Conservation (phyloP, 2,888 invertebrate genomes). For the Hoplodrina blanda region DNA sequence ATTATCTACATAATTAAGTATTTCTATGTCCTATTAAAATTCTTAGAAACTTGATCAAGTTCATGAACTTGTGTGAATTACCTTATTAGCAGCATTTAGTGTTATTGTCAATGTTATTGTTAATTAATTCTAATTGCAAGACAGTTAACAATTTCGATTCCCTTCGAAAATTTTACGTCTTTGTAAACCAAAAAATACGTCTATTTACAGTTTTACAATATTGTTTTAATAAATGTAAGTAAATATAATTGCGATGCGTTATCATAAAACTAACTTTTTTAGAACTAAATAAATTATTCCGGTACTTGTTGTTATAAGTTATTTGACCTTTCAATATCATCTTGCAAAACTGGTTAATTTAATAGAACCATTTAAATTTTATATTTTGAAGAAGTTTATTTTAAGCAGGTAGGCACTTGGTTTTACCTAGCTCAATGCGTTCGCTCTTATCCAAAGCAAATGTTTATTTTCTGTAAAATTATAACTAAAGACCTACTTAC, state of each 20-base stretch:
- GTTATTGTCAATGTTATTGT: not conserved
- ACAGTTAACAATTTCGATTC: not conserved
- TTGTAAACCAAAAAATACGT: not conserved
- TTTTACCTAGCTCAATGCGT: not conserved
- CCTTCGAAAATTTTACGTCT: not conserved
- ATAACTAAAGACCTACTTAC: constrained; percentile 89
- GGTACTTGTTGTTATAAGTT: not conserved
- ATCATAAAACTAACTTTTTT: constrained; percentile 1
- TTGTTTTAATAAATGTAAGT: not conserved
- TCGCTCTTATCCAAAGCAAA: not conserved
- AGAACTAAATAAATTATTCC: not conserved
- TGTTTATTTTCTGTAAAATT: constrained; percentile 12
- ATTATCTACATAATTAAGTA: not conserved
- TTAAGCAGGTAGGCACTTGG: constrained; percentile 9
- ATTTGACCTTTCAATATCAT: constrained; percentile 46
- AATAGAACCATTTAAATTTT: constrained; percentile 34
- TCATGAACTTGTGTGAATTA: not conserved
- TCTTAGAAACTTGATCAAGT: not conserved
- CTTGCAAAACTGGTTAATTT: constrained; percentile 53
- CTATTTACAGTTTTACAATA: not conserved
- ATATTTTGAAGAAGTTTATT: constrained; percentile 19
- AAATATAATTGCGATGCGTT: not conserved
- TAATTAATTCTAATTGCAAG: not conserved
- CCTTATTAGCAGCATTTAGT: not conserved
- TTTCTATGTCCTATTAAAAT: not conserved